phyloP scores from a whole-genome alignment of 1,140 invertebrate genomes.

The Chlorops oryzae region DNA sequence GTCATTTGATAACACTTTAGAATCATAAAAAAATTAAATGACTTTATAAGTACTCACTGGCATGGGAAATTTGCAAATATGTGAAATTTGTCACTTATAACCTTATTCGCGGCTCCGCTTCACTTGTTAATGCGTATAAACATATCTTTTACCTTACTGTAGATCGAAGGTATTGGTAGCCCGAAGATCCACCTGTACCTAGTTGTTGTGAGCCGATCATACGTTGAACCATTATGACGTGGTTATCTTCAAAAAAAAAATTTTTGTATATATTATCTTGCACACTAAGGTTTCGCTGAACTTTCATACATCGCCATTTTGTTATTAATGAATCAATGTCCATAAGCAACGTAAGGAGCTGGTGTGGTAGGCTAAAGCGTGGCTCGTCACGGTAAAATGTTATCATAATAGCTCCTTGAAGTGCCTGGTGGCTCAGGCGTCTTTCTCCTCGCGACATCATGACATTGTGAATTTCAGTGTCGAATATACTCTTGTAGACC shows the following conservation, averaged over 20 bases:
- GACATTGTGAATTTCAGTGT: constrained; percentile 72
- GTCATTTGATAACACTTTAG: no score
- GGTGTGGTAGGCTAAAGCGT: constrained; percentile 93
- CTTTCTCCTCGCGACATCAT: constrained; percentile 78
- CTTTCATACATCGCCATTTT: constrained; percentile 98
- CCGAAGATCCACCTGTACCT: constrained; percentile 95
- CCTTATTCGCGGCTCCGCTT: not conserved
- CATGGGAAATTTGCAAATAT: no score
- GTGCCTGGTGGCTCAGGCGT: constrained; percentile 80
- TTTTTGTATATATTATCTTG: not conserved
- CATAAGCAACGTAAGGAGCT: constrained; percentile 88
- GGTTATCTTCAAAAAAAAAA: constrained; percentile 72
- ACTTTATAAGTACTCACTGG: no score
- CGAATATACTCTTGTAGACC: constrained; percentile 85
- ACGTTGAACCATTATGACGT: constrained; percentile 96
- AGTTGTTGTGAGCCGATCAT: constrained; percentile 97
- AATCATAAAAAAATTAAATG: no score
- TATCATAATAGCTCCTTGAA: constrained; percentile 96
- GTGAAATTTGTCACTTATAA: not conserved
- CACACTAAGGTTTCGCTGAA: not conserved
- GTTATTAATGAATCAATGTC: constrained; percentile 97
- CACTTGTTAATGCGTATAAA: not conserved
- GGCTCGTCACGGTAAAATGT: constrained; percentile 94
- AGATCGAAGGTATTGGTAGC: constrained; percentile 96
- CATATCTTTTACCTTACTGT: constrained; percentile 74